Conservation (phyloP, 2,113 vertebrate genomes). For the Myiozetetes cayanensis region DNA sequence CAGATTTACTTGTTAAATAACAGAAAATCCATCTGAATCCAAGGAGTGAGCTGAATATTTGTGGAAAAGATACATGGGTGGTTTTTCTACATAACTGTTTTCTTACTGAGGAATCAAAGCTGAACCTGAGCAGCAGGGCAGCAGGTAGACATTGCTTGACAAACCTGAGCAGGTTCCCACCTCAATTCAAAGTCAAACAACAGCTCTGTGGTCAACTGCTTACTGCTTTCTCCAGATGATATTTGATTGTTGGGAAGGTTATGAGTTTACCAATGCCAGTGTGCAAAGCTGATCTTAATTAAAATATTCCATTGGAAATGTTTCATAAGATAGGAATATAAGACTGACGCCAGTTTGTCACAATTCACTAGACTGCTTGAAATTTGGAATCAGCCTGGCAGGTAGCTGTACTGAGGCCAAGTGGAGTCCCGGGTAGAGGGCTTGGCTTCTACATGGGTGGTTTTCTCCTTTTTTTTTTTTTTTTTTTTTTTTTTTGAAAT, state of each 20-base stretch:
- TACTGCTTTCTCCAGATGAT: not conserved
- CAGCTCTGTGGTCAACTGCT: not conserved
- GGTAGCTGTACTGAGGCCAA: not conserved
- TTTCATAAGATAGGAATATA: constrained; percentile 64
- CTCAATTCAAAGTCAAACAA: not conserved
- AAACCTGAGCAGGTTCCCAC: not conserved
- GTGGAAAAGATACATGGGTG: not conserved
- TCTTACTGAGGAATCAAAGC: not conserved
- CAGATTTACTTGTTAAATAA: constrained; percentile 28
- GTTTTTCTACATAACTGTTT: not conserved
- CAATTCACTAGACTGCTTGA: constrained; percentile 33
- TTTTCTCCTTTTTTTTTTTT: not conserved
- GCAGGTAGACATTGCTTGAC: not conserved
- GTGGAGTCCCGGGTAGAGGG: not conserved
- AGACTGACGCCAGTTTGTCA: constrained; percentile 62
- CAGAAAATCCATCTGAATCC: constrained; percentile 20
- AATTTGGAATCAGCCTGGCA: not conserved
- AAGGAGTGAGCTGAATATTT: not conserved
- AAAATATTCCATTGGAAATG: constrained; percentile 59
- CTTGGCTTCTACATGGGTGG: not conserved
- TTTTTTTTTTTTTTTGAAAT: not conserved
- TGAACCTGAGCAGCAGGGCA: not conserved
- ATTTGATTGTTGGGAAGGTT: constrained; percentile 16
- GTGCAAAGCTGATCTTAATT: constrained; percentile 59
- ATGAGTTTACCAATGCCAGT: constrained; percentile 25